Evolutionary conservation across 2,888 invertebrate genomes (phyloP).

Genomic region (Amphipoea oculea): DNA sequence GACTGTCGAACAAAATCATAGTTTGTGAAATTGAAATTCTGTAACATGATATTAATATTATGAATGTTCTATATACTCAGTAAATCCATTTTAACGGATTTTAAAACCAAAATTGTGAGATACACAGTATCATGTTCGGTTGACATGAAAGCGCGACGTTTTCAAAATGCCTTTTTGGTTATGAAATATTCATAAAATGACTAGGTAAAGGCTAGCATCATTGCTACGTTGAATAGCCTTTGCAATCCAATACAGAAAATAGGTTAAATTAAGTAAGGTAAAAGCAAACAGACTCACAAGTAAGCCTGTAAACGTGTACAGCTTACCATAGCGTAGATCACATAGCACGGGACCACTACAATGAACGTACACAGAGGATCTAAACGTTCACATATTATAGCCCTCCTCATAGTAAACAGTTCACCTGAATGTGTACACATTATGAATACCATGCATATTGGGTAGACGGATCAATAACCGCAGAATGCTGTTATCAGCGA

Average conservation of each 20-base stretch:
- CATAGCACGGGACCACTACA: background rate
- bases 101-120: background rate
- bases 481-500: background rate
- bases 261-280: background rate
- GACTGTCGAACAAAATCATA: background rate
- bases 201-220: background rate
- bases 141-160: background rate
- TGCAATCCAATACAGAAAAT: constrained; percentile 7
- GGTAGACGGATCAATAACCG: background rate
- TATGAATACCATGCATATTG: constrained; percentile 3
- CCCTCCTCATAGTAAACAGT: background rate
- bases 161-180: background rate
- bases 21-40: background rate
- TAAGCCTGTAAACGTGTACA: constrained; percentile 21
- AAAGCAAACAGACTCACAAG: background rate
- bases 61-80: background rate
- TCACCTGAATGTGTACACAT: constrained; percentile 1
- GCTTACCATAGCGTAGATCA: constrained; percentile 13
- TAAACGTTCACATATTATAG: background rate
- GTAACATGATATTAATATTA: background rate
- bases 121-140: too few species aligned
- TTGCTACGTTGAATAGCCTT: background rate
- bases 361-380: constrained; percentile 12
- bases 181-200: background rate
- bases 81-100: background rate